Evolutionary conservation across 2,113 vertebrate species (phyloP).

Genomic region (Mobula hypostoma): DNA sequence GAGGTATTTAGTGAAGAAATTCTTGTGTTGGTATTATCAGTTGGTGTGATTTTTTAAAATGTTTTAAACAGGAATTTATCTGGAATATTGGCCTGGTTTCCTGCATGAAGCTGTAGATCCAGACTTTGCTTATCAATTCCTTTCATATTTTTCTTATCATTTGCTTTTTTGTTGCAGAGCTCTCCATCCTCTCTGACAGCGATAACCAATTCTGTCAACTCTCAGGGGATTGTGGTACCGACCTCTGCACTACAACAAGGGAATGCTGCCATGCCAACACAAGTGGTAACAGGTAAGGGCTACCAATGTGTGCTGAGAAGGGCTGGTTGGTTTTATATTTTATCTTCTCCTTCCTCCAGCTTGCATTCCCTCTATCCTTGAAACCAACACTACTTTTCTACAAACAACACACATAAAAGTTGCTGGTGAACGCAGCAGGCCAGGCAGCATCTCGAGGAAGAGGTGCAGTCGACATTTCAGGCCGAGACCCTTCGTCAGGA

Average conservation of each 20-base stretch:
- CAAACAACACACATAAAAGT: neutral
- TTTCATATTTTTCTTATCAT: neutral
- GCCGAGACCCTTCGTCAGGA: no score
- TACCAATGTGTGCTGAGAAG: neutral
- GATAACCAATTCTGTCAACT: slow-evolving; percentile 72
- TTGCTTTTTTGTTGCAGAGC: slow-evolving; percentile 71
- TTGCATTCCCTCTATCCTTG: neutral
- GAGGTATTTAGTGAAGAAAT: neutral
- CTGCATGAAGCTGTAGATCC: neutral
- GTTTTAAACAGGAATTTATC: neutral
- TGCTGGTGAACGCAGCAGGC: no score
- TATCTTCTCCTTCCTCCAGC: neutral
- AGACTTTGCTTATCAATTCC: neutral
- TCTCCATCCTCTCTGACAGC: slow-evolving; percentile 82
- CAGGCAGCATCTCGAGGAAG: no score
- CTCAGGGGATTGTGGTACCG: slow-evolving; percentile 82
- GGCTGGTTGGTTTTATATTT: neutral
- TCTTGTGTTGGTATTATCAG: neutral
- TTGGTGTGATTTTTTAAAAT: no score
- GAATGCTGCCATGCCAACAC: slow-evolving; percentile 81
- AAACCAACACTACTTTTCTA: neutral
- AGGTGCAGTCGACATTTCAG: no score
- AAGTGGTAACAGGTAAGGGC: slow-evolving; percentile 79
- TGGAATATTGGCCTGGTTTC: neutral
- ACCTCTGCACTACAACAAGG: slow-evolving; percentile 74